These are phyloP conservation scores for Phrynosoma platyrhinos DNA, from an alignment of 2,113 vertebrate species.

Conservation along the genomic window DNA sequence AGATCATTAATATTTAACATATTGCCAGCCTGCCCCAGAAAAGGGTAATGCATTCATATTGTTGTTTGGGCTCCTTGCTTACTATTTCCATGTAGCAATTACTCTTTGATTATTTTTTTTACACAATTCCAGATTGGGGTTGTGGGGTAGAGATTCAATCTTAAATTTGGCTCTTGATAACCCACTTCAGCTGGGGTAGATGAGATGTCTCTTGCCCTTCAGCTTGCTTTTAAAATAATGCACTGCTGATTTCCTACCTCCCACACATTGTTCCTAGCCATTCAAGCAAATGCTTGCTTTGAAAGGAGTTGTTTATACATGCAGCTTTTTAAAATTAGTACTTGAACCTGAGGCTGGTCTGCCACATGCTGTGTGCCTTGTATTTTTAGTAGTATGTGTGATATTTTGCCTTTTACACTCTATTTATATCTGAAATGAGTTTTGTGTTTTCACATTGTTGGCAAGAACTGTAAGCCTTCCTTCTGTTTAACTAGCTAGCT, in stretches of 20 bases:
- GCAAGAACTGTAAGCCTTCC: slow-evolving; percentile 18
- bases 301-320: slow-evolving; percentile 53
- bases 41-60: neutral
- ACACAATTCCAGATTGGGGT: neutral
- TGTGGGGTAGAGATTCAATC: neutral
- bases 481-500: slow-evolving; percentile 30
- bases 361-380: slow-evolving; percentile 52
- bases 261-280: neutral
- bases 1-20: neutral
- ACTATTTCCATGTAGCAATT: neutral
- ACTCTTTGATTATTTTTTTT: neutral
- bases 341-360: slow-evolving; percentile 53
- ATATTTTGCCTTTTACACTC: slow-evolving; percentile 47
- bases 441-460: slow-evolving; percentile 26
- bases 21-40: neutral
- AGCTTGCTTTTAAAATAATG: neutral
- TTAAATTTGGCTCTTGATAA: neutral
- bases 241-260: neutral
- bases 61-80: slow-evolving; percentile 6
- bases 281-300: neutral
- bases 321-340: slow-evolving; percentile 62
- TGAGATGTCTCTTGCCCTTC: neutral
- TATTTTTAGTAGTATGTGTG: slow-evolving; percentile 61
- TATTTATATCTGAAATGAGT: slow-evolving; percentile 33
- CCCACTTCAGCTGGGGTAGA: neutral